Base-by-base conservation (phyloP, 2,888 invertebrate genomes). In the Fabriciana adippe region DNA sequence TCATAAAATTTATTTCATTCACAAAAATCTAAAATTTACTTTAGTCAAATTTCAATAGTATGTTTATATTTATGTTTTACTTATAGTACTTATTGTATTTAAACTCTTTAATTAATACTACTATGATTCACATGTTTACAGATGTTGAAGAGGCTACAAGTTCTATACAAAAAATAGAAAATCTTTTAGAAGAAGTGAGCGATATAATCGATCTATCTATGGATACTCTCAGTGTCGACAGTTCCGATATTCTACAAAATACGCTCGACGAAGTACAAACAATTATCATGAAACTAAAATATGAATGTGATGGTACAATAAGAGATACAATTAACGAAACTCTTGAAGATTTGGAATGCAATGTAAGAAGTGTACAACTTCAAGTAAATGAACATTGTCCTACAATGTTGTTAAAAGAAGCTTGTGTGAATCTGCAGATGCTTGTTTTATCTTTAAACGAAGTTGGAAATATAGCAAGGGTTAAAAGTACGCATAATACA, bases 281-380 rank as follows among this genome's bases (percentile, higher is more conserved):
- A 26, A 86, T 92, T 3, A 89, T 92, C 16, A 90, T 92, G 45
- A 90, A 91, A 80, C 76, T 92, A 4, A 92, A 91, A 75, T 78
- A 82, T 69, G 88, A 91, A 72, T 89, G 85, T 70, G 89, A 89
- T 72, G 83, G 84, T 50, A 76, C 79, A 65, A 75, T 76, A 16
- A 87, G 85, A 78, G 90, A 91, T 70, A 80, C 85, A 77, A 84
- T 92, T 73, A 89, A 88, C 82, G 92, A 92, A 77, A 88, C 89
- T 80, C 87, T 93, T 75, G 88, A 91, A 75, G 92, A 92, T 76
- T 87, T 92, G 86, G 92, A 92, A 83, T 92, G 92, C 83, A 90
- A 88, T 78, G 90, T 92, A 78, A 89, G 92, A 76, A 92, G 91
- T 83, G 89, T 92, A 5, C 91, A 91, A 74, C 85, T 92, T 74